These are phyloP conservation scores for Paradisaea rubra DNA, from an alignment of 2,113 vertebrate species.

Conservation along the genomic window DNA sequence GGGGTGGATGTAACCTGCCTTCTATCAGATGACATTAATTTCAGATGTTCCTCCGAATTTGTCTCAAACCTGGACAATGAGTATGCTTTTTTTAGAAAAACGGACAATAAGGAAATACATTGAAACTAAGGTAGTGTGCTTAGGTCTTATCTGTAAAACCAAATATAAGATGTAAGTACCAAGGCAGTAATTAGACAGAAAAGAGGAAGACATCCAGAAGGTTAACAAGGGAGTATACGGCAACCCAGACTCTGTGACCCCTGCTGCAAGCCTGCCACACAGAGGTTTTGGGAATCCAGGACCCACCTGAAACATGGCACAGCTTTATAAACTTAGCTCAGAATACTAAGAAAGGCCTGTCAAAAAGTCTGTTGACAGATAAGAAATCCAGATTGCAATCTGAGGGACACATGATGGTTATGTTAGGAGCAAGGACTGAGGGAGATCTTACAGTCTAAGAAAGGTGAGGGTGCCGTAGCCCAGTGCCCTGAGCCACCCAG, in stretches of 20 bases:
- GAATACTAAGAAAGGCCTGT: neutral
- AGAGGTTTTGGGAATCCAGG: neutral
- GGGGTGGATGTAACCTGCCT: too few species aligned
- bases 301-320: neutral
- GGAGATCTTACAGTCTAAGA: neutral
- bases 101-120: neutral
- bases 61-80: too few species aligned
- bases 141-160: neutral
- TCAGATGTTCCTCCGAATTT: too few species aligned
- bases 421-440: neutral
- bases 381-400: neutral
- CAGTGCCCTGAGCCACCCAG: too few species aligned
- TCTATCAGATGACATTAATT: too few species aligned
- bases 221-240: neutral
- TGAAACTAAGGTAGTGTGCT: neutral
- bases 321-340: neutral
- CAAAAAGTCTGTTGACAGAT: neutral
- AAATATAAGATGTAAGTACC: neutral
- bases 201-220: neutral
- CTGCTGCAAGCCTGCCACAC: neutral
- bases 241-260: neutral
- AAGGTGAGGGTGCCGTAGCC: neutral
- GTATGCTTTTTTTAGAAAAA: neutral
- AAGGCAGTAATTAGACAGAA: neutral
- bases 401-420: neutral